Percentiles rank a stretch among this genome's conserved stretches.
Conservation (phyloP, 2,888 invertebrate genomes). For the Clanis bilineata region DNA sequence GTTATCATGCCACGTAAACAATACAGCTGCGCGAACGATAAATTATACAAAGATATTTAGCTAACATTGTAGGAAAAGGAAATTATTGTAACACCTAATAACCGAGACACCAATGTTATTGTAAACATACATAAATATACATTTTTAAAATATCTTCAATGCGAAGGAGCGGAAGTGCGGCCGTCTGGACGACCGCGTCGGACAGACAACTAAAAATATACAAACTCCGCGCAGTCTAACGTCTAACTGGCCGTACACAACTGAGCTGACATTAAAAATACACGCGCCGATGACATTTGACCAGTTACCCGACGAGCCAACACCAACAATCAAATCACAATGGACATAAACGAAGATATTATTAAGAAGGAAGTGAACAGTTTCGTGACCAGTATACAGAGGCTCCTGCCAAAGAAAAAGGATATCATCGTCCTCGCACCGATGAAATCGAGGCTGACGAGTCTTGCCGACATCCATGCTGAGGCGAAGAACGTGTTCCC, state of each 20-base stretch:
- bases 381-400: constrained; percentile 61
- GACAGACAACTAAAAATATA: constrained; percentile 42
- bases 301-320: constrained; percentile 52
- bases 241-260: constrained; percentile 64
- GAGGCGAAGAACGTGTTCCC: constrained; percentile 74
- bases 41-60: no score
- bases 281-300: constrained; percentile 69
- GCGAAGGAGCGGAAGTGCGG: constrained; percentile 4
- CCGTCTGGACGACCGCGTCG: neutral
- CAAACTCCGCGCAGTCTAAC: constrained; percentile 59
- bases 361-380: constrained; percentile 68
- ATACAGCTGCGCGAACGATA: no score
- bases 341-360: constrained; percentile 69
- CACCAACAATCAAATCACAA: constrained; percentile 48
- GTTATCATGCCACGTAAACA: no score
- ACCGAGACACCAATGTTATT: neutral
- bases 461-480: constrained; percentile 62
- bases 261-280: constrained; percentile 60
- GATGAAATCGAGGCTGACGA: constrained; percentile 45
- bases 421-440: constrained; percentile 53
- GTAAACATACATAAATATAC: neutral
- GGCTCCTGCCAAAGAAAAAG: constrained; percentile 67
- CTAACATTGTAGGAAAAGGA: neutral
- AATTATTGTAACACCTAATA: neutral
- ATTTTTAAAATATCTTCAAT: constrained; percentile 13